Evolutionary conservation across 2,888 invertebrate genomes (phyloP).

Genomic region (Drosophila lacicola): DNA sequence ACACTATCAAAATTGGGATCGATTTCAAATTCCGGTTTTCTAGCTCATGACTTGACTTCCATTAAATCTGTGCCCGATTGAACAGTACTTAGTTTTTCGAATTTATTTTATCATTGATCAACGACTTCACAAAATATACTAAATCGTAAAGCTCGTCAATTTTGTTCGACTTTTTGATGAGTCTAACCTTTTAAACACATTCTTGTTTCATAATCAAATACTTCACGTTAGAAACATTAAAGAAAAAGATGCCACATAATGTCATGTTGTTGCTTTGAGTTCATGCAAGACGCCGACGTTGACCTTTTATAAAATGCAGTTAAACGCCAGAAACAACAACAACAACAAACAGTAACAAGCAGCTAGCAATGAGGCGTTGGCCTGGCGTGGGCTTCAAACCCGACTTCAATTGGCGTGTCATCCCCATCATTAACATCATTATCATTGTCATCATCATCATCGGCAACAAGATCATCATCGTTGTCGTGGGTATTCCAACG

Average conservation of each 20-base stretch:
- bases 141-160: no score
- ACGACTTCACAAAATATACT: no score
- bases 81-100: no score
- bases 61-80: no score
- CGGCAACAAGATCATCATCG: constrained; percentile 20
- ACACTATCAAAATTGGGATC: no score
- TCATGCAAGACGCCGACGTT: constrained; percentile 28
- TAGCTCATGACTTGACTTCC: no score
- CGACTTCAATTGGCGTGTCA: constrained; percentile 45
- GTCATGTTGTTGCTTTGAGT: constrained; percentile 32
- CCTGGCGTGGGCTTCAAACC: constrained; percentile 49
- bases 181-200: no score
- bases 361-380: constrained; percentile 43
- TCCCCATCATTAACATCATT: constrained; percentile 37
- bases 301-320: constrained; percentile 60
- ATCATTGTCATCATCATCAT: constrained; percentile 16
- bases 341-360: constrained; percentile 14
- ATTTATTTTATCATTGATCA: no score
- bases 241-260: constrained; percentile 27
- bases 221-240: not conserved
- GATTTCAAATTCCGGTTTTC: no score
- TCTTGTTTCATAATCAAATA: no score
- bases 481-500: constrained; percentile 36
- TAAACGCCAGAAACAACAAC: constrained; percentile 34
- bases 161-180: no score